Conservation (phyloP, 1,140 invertebrate genomes). For the Aphelinus certus region DNA sequence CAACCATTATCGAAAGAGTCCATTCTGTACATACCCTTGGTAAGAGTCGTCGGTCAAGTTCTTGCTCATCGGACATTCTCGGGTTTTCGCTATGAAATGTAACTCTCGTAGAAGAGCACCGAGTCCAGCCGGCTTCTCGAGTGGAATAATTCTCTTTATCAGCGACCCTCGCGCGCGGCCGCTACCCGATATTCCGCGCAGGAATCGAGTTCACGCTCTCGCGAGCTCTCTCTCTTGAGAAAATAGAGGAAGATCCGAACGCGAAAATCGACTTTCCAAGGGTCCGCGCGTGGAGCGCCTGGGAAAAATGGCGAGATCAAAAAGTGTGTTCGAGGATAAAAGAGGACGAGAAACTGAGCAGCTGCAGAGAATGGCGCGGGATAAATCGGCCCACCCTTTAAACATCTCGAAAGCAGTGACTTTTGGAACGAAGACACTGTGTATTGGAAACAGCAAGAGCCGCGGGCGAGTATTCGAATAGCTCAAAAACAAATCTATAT, state of each 20-base stretch:
- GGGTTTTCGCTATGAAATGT: too few species aligned
- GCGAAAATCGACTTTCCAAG: conserved; percentile 24
- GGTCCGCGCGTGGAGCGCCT: background rate
- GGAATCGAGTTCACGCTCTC: conserved; percentile 14
- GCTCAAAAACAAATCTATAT: too few species aligned
- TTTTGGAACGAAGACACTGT: too few species aligned
- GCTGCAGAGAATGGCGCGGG: background rate
- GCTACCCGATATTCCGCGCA: background rate
- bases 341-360: background rate
- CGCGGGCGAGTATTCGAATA: too few species aligned
- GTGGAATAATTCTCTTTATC: conserved; percentile 30
- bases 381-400: too few species aligned
- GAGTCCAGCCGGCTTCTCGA: conserved; percentile 7
- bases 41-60: too few species aligned
- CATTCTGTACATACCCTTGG: too few species aligned
- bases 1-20: too few species aligned
- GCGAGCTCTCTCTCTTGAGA: background rate
- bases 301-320: background rate
- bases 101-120: too few species aligned
- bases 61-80: too few species aligned
- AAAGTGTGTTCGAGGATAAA: background rate
- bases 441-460: too few species aligned
- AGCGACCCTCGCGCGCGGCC: background rate
- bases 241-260: background rate
- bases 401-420: too few species aligned